Evolutionary conservation across 2,888 invertebrate species (phyloP), one percentile per base, ranked within the genome.

Genomic region (Agrochola litura): DNA sequence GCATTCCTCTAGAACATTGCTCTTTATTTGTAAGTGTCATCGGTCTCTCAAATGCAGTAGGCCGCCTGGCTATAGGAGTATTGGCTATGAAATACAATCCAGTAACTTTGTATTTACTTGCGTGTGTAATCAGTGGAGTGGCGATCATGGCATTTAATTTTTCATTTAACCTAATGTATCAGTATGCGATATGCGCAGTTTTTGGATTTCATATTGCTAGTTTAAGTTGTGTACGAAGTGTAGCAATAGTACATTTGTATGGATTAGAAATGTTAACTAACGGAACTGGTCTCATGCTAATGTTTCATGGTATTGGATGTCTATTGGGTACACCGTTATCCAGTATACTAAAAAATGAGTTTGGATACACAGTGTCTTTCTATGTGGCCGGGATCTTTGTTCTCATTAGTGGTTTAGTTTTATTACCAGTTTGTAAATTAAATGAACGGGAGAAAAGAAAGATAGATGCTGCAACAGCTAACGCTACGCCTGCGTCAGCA

Each of bases 261-360:
- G 96, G 96, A 12, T 92, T 96, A 85, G 95, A 96, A 71, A 94
- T 93, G 83, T 92, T 96, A 87, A 96, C 96, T 37, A 96, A 96
- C 89, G 95, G 93, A 43, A 96, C 95, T 43, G 96, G 96, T 14
- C 91, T 96, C 85, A 85, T 96, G 85, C 86, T 96, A 86, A 77
- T 95, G 83, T 95, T 95, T 91, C 93, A 95, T 91, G 96, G 96
- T 30, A 30, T 95, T 76, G 96, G 94, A 46, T 93, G 92, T 87
- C 90, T 95, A 85, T n/a, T 95, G 56, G 93, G 96, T 85, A 94
- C 96, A 19, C 96, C 96, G 41, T 65, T 93, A 68, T 95, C 95
- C 63, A 94, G 94, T 73, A 22, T 92, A 30, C 73, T 96, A 8
- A 94, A 93, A 92, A 83, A 87, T 70, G 54, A 75, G 43, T 94